Evolutionary conservation across 2,113 vertebrate species (phyloP), one percentile per base, ranked within the genome.

Genomic region (Stomatorhinus ivindoensis): DNA sequence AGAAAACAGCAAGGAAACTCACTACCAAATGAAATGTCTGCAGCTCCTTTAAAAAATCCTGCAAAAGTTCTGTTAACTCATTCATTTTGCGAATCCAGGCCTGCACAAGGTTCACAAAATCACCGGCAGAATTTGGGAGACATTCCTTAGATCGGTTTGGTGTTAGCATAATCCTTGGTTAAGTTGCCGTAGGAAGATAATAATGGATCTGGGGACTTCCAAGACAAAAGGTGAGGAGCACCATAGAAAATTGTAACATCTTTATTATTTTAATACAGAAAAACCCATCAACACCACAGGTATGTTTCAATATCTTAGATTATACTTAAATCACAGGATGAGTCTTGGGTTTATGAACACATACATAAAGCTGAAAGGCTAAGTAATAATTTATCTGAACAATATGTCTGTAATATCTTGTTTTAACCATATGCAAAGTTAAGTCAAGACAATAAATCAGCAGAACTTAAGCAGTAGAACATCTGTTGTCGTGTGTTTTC

Each of bases 381-480:
- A 76, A 15, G n/a, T 88, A 69, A 73, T 88, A 88, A 82, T 83
- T 83, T 55, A 7, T 55, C 88, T 80, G 48, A 83, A 51, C 10
- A 51, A 35, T 42, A 53, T 55, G 8, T 87, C 48, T 83, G 39
- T 89, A 87, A 88, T 89, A 48, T 89, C 76, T 27, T 19, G 88
- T 55, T 89, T 82, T 47, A 39, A 55, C 48, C 31, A 31, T 87
- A 35, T n/a, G 6, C 47, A 53, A 87, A 87, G 85, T 87, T 53
- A 87, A 87, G 48, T 82, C 8, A 55, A 51, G 88, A 55, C 47
- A 89, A 73, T 89, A 89, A 89, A 89, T 80, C 88, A 89, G 27
- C 48, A 44, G 69, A 31, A 42, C 47, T 47, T 51, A 82, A 80
- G 47, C 47, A 15, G 27, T 24, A 11, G 65, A 83, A 89, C 88